Evolutionary conservation across 2,888 invertebrate species (phyloP).

Genomic region (Dastarcus helophoroides): DNA sequence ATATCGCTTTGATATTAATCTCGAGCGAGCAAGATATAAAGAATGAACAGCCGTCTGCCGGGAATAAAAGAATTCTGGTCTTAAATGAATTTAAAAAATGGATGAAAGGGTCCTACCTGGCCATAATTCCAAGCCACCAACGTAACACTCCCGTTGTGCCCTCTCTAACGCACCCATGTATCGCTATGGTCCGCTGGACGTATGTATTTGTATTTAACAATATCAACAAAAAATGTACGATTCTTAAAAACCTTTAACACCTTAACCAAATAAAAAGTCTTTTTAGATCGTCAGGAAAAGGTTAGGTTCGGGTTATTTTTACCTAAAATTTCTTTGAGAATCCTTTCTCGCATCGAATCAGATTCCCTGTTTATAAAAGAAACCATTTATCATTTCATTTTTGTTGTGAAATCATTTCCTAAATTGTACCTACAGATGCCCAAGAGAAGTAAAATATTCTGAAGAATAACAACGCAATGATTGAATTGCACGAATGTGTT

Average conservation of each 20-base stretch:
- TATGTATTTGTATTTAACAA: conserved; percentile 6
- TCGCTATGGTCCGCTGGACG: not conserved
- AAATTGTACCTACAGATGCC: too few species aligned
- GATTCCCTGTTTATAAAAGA: conserved; percentile 7
- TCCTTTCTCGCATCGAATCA: conserved; percentile 10
- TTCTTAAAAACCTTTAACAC: conserved; percentile 9
- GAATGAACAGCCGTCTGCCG: conserved; percentile 17
- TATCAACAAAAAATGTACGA: conserved; percentile 1
- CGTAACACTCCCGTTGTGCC: not conserved
- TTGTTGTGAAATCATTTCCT: not conserved
- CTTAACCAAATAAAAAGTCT: conserved; percentile 11
- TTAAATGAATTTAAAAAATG: conserved; percentile 6
- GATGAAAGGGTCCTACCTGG: conserved; percentile 5
- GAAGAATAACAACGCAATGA: too few species aligned
- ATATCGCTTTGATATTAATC: conserved; percentile 15
- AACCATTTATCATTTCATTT: conserved; percentile 11
- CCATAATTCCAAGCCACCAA: not conserved
- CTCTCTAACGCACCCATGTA: not conserved
- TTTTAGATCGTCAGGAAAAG: not conserved
- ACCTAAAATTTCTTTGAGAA: conserved; percentile 4
- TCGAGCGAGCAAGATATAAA: too few species aligned
- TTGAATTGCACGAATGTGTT: too few species aligned
- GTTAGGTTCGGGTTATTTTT: conserved; percentile 4
- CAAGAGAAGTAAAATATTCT: too few species aligned
- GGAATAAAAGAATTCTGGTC: conserved; percentile 14